Conservation (phyloP, 64 coral and sea anemone species). For the Platygyra sinensis region DNA sequence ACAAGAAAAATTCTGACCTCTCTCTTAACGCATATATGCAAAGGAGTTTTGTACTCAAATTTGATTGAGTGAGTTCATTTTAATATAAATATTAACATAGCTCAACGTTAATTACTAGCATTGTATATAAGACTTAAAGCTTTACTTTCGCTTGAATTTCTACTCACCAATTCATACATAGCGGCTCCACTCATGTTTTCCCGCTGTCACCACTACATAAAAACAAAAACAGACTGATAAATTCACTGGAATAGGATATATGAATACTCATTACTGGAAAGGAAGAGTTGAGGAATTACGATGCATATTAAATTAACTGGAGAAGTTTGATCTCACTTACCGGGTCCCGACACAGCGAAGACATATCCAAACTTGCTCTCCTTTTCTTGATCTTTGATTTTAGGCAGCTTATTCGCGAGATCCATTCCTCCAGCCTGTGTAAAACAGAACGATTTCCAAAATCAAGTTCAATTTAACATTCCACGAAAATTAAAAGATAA, state of each 20-base stretch:
- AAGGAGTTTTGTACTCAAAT: too few species aligned
- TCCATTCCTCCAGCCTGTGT: conserved; percentile 95
- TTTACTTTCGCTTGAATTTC: background rate
- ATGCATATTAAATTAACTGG: conserved; percentile 10
- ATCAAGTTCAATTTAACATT: background rate
- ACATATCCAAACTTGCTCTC: conserved; percentile 96
- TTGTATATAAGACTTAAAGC: background rate
- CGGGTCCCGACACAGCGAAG: conserved; percentile 94
- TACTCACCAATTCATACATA: conserved; percentile 98
- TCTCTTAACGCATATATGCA: too few species aligned
- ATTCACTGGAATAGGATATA: background rate
- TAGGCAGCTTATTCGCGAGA: conserved; percentile 72
- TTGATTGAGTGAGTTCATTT: background rate
- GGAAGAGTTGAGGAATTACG: conserved; percentile 38
- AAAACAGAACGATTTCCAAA: background rate
- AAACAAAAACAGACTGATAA: background rate
- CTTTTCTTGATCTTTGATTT: conserved; percentile 89
- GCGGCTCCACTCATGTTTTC: conserved; percentile 98
- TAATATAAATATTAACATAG: background rate
- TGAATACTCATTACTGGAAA: background rate
- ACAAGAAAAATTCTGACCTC: too few species aligned
- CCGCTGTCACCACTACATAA: conserved; percentile 89
- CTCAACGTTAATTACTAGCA: too few species aligned
- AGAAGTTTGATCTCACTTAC: conserved; percentile 30
- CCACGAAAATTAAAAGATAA: conserved; percentile 1